Evolutionary conservation across 2,888 invertebrate species (phyloP).

Genomic region (Fissipunctia ypsillon): DNA sequence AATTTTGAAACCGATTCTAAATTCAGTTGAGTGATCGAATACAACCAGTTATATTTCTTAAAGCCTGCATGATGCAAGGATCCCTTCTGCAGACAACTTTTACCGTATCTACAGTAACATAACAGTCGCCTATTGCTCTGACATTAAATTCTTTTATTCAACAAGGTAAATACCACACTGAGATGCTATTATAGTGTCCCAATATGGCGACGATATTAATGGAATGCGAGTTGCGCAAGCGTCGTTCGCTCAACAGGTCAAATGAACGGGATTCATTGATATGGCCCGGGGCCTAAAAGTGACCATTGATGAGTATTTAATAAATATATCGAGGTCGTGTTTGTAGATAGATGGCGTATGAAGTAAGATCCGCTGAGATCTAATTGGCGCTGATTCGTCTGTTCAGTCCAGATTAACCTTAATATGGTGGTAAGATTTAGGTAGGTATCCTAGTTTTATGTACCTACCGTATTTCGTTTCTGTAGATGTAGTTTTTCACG

Average conservation of each 20-base stretch:
- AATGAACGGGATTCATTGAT: slow-evolving; percentile 62
- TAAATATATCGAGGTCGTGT: slow-evolving; percentile 28
- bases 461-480: background rate
- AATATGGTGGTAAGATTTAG: too few species aligned
- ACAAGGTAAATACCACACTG: slow-evolving; percentile 15
- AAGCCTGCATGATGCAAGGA: too few species aligned
- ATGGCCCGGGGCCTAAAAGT: slow-evolving; percentile 25
- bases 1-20: too few species aligned
- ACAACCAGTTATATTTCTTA: too few species aligned
- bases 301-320: slow-evolving; percentile 42
- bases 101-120: too few species aligned
- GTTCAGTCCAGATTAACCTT: too few species aligned
- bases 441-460: too few species aligned
- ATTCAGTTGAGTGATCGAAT: too few species aligned
- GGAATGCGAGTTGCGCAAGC: slow-evolving; percentile 66
- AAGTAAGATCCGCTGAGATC: background rate
- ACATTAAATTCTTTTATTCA: slow-evolving; percentile 6
- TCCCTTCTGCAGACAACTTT: too few species aligned
- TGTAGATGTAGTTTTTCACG: background rate
- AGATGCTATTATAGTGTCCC: slow-evolving; percentile 39
- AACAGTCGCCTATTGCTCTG: too few species aligned
- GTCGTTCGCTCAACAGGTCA: slow-evolving; percentile 50
- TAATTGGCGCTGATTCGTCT: background rate
- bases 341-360: slow-evolving; percentile 12
- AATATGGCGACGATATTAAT: slow-evolving; percentile 60